Percentiles rank a stretch among this genome's conserved stretches.
Evolutionary conservation across 2,797 vertebrate genomes (phyloP).

Genomic region (Poeciliopsis turneri): DNA sequence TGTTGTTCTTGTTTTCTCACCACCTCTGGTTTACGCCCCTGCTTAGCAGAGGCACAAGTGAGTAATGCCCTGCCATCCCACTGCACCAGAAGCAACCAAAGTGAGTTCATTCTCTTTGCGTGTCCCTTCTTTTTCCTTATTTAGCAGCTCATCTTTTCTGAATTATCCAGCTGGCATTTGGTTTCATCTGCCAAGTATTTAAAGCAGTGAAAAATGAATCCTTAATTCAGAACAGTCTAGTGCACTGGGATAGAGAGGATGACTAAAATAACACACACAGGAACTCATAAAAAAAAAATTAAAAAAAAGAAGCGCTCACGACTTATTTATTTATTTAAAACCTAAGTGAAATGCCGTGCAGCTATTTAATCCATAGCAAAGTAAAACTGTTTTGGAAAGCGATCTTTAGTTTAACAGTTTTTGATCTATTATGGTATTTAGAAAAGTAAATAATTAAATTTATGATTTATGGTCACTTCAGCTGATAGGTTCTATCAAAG

Average conservation of each 20-base stretch:
- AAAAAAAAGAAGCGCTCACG: neutral
- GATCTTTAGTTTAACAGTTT: neutral
- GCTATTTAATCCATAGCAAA: neutral
- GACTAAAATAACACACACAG: conserved; percentile 18
- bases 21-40: conserved; percentile 14
- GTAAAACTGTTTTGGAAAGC: neutral
- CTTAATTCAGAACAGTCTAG: conserved; percentile 70
- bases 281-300: neutral
- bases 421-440: neutral
- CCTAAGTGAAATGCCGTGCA: neutral
- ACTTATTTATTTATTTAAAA: neutral
- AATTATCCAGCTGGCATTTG: conserved; percentile 61
- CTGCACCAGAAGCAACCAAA: conserved; percentile 7
- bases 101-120: conserved; percentile 10
- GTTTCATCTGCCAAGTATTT: conserved; percentile 59
- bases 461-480: neutral
- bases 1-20: conserved; percentile 5
- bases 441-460: neutral
- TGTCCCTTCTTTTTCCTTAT: conserved; percentile 33
- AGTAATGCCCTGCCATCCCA: conserved; percentile 16
- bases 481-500: neutral
- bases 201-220: conserved; percentile 76
- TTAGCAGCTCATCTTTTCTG: conserved; percentile 55
- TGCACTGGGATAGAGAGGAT: conserved; percentile 59
- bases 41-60: conserved; percentile 27